Conservation (phyloP, 2,797 vertebrate genomes). For the Tympanoctomys barrerae region DNA sequence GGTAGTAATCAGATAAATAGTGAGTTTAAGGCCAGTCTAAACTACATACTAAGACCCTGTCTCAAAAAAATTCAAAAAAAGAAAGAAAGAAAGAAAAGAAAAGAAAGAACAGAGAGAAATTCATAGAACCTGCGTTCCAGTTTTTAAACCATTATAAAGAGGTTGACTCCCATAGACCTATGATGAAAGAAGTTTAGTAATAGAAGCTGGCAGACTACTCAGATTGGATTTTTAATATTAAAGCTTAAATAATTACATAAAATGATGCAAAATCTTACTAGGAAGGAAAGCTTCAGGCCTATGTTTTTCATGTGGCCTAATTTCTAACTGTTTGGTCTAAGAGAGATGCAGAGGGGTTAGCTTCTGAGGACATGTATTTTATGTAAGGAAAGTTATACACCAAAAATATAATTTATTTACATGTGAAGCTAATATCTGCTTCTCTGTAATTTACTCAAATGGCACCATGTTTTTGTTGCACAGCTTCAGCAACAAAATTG, state of each 20-base stretch:
- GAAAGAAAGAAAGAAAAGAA: no score
- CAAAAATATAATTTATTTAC: not conserved
- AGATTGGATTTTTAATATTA: not conserved
- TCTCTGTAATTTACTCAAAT: not conserved
- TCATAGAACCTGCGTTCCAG: not conserved
- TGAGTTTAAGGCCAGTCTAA: no score
- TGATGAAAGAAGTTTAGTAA: not conserved
- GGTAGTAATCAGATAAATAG: not conserved
- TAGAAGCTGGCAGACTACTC: not conserved
- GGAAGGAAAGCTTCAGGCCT: not conserved
- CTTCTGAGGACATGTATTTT: not conserved
- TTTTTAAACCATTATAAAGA: not conserved
- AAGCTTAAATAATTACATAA: constrained; percentile 33
- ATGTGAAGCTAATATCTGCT: not conserved
- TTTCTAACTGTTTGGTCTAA: constrained; percentile 25
- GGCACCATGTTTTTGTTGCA: not conserved
- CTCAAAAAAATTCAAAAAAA: no score
- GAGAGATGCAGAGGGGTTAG: not conserved
- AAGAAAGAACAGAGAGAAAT: not conserved
- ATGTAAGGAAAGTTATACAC: not conserved
- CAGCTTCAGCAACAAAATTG: not conserved
- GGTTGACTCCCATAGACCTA: not conserved
- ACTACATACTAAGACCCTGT: no score
- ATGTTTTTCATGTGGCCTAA: not conserved
- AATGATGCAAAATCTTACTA: not conserved